Base-by-base conservation (phyloP, 2,797 vertebrate species). In the Menidia menidia region DNA sequence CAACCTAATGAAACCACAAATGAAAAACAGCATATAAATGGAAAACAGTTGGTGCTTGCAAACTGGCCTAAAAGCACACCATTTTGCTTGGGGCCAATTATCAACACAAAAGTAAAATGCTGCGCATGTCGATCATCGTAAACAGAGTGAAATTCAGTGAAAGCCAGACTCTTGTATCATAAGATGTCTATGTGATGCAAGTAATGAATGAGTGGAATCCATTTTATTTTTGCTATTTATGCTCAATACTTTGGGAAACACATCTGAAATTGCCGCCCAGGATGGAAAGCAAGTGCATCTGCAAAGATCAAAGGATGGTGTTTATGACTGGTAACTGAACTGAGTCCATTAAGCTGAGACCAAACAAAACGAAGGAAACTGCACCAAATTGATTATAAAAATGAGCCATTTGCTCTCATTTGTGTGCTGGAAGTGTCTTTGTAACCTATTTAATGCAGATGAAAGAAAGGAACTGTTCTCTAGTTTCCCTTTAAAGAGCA, bases 361-460 rank as follows among this genome's bases (percentile, higher is more conserved):
- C 54, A 1, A 18, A 64, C 35, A 4, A 16, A 50, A 45, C 45
- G 2, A 35, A 4, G 30, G 7, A 61, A 43, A 31, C 33, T 2
- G 25, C 2, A 47, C 10, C 45, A 30, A 50, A 35, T n/a, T 47
- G 18, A 30, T 48, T 14, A 31, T 1, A 11, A 35, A 64, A 69
- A 42, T 35, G 13, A 63, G n/a, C 25, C 42, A 67, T 68, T 55
- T 16, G 4, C 62, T 48, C 10, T 53, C 7, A 48, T 70, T 39
- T 65, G 2, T 48, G 3, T 35, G 15, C 43, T 18, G 1, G 35
- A 73, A 42, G 12, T 52, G 55, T 45, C 9, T 55, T 65, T 71
- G 52, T 76, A 63, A 60, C 19, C 10, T 51, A 5, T 45, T 65
- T 66, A 15, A 14, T 57, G 35, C 31, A 71, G 65, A 80, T 9